Evolutionary conservation across 1,140 invertebrate genomes (phyloP).

Genomic region (Yoshiicerus persimilis): DNA sequence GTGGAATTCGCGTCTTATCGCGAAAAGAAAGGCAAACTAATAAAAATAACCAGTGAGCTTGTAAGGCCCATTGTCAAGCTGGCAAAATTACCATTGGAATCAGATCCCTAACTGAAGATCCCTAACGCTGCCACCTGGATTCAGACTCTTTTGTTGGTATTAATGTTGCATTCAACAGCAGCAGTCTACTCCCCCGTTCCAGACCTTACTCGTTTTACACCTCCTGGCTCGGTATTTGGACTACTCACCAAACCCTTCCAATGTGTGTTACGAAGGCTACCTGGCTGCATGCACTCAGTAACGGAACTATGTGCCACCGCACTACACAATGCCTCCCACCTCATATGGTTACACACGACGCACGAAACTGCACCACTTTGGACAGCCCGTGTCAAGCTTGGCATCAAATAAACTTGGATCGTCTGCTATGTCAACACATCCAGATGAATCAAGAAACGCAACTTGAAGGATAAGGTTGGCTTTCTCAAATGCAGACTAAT

Average conservation of each 20-base stretch:
- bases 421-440: background rate
- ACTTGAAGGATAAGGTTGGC: background rate
- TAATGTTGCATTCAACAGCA: too few relatives aligned
- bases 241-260: background rate
- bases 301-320: background rate
- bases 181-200: background rate
- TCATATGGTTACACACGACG: background rate
- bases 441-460: background rate
- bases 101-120: too few relatives aligned
- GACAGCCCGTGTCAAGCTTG: background rate
- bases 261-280: background rate
- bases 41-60: too few relatives aligned
- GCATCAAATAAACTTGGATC: background rate
- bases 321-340: background rate
- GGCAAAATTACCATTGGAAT: too few relatives aligned
- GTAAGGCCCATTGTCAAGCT: too few relatives aligned
- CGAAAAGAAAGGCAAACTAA: too few relatives aligned
- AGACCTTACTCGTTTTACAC: background rate
- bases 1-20: too few relatives aligned
- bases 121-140: too few relatives aligned
- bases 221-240: background rate
- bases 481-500: background rate
- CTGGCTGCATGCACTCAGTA: background rate
- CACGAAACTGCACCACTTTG: background rate
- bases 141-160: too few relatives aligned